Evolutionary conservation across 2,113 vertebrate genomes (phyloP), one percentile per base, ranked within the genome.

Genomic region (Pipra filicauda): DNA sequence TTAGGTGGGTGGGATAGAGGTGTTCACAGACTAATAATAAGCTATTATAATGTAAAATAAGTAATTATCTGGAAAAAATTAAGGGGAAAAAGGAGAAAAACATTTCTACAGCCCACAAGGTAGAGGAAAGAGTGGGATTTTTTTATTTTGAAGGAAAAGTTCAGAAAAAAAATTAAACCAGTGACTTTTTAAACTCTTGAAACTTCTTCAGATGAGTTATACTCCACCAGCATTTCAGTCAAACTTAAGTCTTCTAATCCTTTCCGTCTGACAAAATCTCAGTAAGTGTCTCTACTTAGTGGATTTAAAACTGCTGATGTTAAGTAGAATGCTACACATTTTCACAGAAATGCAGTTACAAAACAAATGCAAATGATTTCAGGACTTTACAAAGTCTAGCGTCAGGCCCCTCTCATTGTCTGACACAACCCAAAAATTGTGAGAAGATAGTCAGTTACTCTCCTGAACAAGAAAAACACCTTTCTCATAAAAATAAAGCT

Each of bases 331-430:
- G 88, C 35, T 85, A 35, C 30, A 73, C 2, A 95, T 96, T 96
- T 96, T 73, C 95, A 95, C 92, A 71, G 85, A 95, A 94, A 95
- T 94, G 74, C 70, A 48, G 88, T 96, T 95, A 94, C 88, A 91
- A 95, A 96, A 96, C 92, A 96, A 95, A 96, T 96, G 88, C 85
- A 97, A 96, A 97, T 96, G 0, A 81, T 85, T 81, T 64, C 41
- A 89, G 48, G 27, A 18, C 55, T 97, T 90, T 64, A 48, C 21
- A 31, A 82, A 64, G 27, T 82, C 57, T 70, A 62, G 5, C 35
- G 55, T 67, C 61, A 87, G 43, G 37, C 35, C 20, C 70, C 80
- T 92, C 30, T 78, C 44, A 54, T 58, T 49, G 31, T 89, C 35
- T 92, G 61, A 59, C 61, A 90, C 49, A 73, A 62, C 8, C 16